Conservation (phyloP, 2,797 vertebrate species). For the Hippocampus kuda region DNA sequence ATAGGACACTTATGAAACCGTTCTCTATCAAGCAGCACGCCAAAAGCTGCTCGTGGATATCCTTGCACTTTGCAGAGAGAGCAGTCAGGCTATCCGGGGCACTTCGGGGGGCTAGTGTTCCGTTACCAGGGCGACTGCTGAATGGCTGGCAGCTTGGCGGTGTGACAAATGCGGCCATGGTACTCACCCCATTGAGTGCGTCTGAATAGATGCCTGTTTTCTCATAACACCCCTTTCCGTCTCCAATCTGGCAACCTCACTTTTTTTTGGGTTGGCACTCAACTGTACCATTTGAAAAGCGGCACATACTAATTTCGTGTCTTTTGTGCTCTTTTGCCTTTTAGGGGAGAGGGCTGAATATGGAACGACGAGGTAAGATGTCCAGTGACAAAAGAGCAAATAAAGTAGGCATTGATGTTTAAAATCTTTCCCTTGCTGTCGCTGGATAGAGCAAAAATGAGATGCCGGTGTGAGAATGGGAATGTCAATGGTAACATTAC, state of each 20-base stretch:
- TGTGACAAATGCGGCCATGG: slow-evolving; percentile 55
- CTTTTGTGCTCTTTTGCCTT: slow-evolving; percentile 38
- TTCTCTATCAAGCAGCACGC: slow-evolving; percentile 32
- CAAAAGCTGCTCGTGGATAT: slow-evolving; percentile 51
- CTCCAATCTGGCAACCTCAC: slow-evolving; percentile 54
- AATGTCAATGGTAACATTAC: not conserved
- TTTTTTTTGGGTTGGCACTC: slow-evolving; percentile 31
- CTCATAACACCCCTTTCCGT: slow-evolving; percentile 54
- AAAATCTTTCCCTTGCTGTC: slow-evolving; percentile 35
- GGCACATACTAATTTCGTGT: slow-evolving; percentile 36
- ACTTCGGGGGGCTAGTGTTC: slow-evolving; percentile 51
- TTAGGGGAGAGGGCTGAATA: slow-evolving; percentile 87
- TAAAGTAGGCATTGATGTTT: slow-evolving; percentile 32
- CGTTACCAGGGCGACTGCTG: slow-evolving; percentile 63
- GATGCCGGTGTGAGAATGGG: slow-evolving; percentile 15
- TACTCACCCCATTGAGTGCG: slow-evolving; percentile 49
- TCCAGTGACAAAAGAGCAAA: slow-evolving; percentile 34
- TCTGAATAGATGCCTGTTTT: slow-evolving; percentile 59
- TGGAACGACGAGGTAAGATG: slow-evolving; percentile 86
- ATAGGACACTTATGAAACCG: slow-evolving; percentile 30
- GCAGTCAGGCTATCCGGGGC: slow-evolving; percentile 32
- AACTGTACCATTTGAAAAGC: slow-evolving; percentile 40
- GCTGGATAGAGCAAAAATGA: slow-evolving; percentile 30
- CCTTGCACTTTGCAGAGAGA: slow-evolving; percentile 40
- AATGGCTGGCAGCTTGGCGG: slow-evolving; percentile 59